Evolutionary conservation across 1,140 invertebrate species (phyloP), one percentile per base, ranked within the genome.

Genomic region (Conopomorpha cramerella): DNA sequence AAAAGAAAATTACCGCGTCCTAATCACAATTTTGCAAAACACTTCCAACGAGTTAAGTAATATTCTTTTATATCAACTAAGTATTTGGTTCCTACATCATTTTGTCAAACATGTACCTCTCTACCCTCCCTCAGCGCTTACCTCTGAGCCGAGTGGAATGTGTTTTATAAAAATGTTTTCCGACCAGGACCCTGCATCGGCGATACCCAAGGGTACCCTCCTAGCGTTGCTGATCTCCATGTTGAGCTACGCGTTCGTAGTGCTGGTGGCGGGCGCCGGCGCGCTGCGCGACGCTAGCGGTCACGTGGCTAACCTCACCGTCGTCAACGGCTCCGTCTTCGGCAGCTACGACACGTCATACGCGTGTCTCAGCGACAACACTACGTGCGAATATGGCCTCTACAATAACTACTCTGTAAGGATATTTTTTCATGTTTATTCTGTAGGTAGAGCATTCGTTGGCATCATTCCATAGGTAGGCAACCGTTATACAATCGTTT

Each of bases 131-230:
- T 4, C 19, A 23, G 4, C 4, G 10, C 19, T 6, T 23, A 23
- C 10, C 19, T 4, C 4, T 4, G 19, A 23, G 19, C 4, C 19
- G 19, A 23, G 10, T 23, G 4, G 19, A 23, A 23, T 23, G 4
- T 10, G 10, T 23, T 23, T 10, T 4, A 23, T 23, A 23, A 4
- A 10, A 23, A 23, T 23, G 19, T 23, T 41, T 41, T 26, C 36
- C 25, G 6, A 66, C 27, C 64, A 97, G 93, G 93, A 98, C 81
- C 93, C 95, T 0, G 89, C 90, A 77, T 84, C 80, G 34, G 88
- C 93, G 0, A 96, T 95, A 51, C 92, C 93, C 0, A 91, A 93
- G 70, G 95, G 95, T 40, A 97, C 95, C 0, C 71, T 97, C 2
- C 60, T 94, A 7, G 91, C 95, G 1, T 95, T 98, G 43, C 34